Percentiles rank a stretch among this genome's conserved stretches.
Conservation (phyloP, 1,140 invertebrate species). For the Drosophila miranda region DNA sequence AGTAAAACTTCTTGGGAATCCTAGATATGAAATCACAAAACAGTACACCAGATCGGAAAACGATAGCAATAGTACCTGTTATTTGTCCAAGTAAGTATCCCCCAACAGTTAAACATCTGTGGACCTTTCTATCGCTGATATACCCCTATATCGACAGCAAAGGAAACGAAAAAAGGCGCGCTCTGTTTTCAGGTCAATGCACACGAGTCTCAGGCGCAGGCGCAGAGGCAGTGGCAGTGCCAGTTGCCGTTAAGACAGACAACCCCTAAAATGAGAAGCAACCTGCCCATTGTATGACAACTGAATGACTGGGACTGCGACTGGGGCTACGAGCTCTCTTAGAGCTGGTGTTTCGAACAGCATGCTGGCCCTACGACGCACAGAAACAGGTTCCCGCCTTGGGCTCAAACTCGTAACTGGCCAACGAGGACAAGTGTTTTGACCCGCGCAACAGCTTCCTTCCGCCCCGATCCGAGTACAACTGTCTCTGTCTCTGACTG, state of each 20-base stretch:
- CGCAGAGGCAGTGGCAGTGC: background rate
- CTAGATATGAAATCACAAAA: too few species aligned
- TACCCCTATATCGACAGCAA: background rate
- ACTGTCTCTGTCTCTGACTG: slow-evolving; percentile 20
- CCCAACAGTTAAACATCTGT: background rate
- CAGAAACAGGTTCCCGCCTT: slow-evolving; percentile 51
- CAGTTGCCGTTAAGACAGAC: slow-evolving; percentile 53
- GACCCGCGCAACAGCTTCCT: slow-evolving; percentile 72
- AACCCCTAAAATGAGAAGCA: slow-evolving; percentile 55
- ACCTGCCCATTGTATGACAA: slow-evolving; percentile 40
- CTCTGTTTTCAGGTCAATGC: slow-evolving; percentile 66
- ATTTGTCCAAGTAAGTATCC: background rate
- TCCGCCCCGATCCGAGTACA: slow-evolving; percentile 36
- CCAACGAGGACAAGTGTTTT: slow-evolving; percentile 59
- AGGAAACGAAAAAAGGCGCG: slow-evolving; percentile 27
- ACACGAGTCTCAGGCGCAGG: slow-evolving; percentile 48
- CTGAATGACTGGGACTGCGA: slow-evolving; percentile 13
- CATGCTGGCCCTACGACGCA: slow-evolving; percentile 18
- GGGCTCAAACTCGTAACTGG: slow-evolving; percentile 38
- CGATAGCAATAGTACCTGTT: too few species aligned
- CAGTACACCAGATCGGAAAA: too few species aligned
- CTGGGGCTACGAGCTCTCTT: too few species aligned
- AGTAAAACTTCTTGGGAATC: too few species aligned
- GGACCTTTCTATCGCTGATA: background rate
- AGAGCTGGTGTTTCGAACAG: slow-evolving; percentile 22